phyloP scores from a whole-genome alignment of 2,888 invertebrate genomes.

The Aethes cnicana region DNA sequence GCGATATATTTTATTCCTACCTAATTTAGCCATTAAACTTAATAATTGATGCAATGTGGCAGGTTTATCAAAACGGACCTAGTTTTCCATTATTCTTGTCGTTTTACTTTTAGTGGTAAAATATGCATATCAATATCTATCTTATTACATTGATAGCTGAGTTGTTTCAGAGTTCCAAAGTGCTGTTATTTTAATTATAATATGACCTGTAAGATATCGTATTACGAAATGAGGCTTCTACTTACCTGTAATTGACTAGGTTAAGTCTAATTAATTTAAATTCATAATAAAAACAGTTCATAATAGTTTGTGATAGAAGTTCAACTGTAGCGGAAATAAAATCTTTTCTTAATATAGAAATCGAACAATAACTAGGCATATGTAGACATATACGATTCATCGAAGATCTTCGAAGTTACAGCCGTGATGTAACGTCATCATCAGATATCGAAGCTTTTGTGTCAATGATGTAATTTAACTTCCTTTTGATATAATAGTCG shows the following conservation, averaged over 20 bases:
- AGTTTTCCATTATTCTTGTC: neutral
- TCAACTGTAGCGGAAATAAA: constrained; percentile 1
- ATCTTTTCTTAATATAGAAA: neutral
- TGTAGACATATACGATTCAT: too few relatives aligned
- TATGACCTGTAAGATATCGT: constrained; percentile 13
- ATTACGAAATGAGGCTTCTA: constrained; percentile 35
- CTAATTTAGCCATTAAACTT: too few relatives aligned
- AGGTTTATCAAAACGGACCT: too few relatives aligned
- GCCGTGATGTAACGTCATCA: too few relatives aligned
- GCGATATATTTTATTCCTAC: too few relatives aligned
- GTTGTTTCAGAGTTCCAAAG: constrained; percentile 4
- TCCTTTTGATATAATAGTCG: too few relatives aligned
- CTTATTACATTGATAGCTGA: neutral
- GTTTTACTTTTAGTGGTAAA: neutral
- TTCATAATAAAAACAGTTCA: constrained; percentile 32
- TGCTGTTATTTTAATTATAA: constrained; percentile 3
- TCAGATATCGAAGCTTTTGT: too few relatives aligned
- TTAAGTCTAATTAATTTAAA: constrained; percentile 31
- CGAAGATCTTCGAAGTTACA: too few relatives aligned
- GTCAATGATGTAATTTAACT: too few relatives aligned
- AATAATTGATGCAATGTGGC: too few relatives aligned
- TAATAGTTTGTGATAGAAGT: constrained; percentile 24
- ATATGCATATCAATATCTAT: constrained; percentile 11
- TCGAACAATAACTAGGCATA: too few relatives aligned
- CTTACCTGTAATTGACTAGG: constrained; percentile 27